Conservation (phyloP, 2,113 vertebrate genomes). For the Cheirogaleus medius region DNA sequence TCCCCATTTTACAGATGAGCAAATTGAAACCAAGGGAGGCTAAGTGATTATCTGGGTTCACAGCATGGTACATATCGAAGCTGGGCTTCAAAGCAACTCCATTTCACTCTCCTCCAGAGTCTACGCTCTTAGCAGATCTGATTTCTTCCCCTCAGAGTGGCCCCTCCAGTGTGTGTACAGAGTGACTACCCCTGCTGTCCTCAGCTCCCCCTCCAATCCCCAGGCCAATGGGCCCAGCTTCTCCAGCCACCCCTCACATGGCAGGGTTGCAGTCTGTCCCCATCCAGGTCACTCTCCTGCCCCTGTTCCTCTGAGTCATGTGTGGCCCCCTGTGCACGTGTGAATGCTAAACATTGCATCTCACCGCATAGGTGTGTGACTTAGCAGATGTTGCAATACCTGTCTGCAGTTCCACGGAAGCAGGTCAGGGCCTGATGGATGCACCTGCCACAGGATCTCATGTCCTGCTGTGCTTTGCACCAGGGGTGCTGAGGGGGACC, state of each 20-base stretch:
- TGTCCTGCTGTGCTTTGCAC: constrained; percentile 4
- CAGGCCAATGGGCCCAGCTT: no score
- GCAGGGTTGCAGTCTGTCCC: not conserved
- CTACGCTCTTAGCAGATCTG: not conserved
- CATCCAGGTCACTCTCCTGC: not conserved
- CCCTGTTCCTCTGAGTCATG: not conserved
- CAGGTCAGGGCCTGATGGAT: not conserved
- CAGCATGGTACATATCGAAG: not conserved
- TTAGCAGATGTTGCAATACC: not conserved
- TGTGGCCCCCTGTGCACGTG: no score
- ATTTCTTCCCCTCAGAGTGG: not conserved
- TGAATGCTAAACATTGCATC: not conserved
- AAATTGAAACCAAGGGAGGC: not conserved
- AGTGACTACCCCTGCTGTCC: not conserved
- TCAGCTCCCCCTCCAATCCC: not conserved
- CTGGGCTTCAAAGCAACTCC: not conserved
- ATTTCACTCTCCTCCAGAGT: not conserved
- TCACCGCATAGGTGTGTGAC: not conserved
- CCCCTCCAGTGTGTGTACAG: not conserved
- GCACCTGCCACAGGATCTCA: not conserved
- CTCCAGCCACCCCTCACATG: not conserved
- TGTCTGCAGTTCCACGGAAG: not conserved
- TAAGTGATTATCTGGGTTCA: not conserved
- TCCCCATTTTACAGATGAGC: not conserved
- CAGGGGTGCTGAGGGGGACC: not conserved